Evolutionary conservation across 2,888 invertebrate species (phyloP).

Genomic region (Agapetus fuscipes): DNA sequence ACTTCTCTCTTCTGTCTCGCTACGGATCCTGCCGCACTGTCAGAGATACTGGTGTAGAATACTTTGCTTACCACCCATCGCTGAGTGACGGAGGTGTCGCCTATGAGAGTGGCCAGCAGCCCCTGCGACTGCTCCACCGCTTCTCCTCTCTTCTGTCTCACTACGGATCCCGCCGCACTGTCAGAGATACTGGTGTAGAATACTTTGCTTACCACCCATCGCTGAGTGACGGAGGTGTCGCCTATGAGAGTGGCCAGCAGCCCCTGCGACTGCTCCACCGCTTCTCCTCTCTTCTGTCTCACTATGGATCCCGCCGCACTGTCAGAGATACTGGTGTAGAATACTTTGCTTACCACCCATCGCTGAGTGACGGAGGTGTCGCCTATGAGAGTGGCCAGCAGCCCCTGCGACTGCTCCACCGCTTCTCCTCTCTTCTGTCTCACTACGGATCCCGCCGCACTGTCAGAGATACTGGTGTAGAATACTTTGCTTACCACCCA

Average conservation of each 20-base stretch:
- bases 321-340: constrained; percentile 90
- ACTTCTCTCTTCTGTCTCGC: constrained; percentile 93
- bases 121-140: constrained; percentile 93
- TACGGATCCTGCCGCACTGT: constrained; percentile 92
- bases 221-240: constrained; percentile 95
- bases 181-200: constrained; percentile 92
- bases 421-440: constrained; percentile 93
- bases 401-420: constrained; percentile 86
- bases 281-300: constrained; percentile 90
- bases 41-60: constrained; percentile 88
- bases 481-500: constrained; percentile 91
- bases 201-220: constrained; percentile 91
- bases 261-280: constrained; percentile 89
- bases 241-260: constrained; percentile 89
- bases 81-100: constrained; percentile 96
- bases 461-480: constrained; percentile 88
- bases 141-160: constrained; percentile 90
- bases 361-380: constrained; percentile 97
- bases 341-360: constrained; percentile 88
- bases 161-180: constrained; percentile 91
- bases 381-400: constrained; percentile 89
- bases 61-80: constrained; percentile 90
- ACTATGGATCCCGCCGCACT: constrained; percentile 94
- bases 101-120: constrained; percentile 85
- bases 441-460: constrained; percentile 91